Percentiles rank a stretch among this genome's conserved stretches.
Evolutionary conservation across 2,797 vertebrate species (phyloP).

Genomic region (Limnodromus scolopaceus): DNA sequence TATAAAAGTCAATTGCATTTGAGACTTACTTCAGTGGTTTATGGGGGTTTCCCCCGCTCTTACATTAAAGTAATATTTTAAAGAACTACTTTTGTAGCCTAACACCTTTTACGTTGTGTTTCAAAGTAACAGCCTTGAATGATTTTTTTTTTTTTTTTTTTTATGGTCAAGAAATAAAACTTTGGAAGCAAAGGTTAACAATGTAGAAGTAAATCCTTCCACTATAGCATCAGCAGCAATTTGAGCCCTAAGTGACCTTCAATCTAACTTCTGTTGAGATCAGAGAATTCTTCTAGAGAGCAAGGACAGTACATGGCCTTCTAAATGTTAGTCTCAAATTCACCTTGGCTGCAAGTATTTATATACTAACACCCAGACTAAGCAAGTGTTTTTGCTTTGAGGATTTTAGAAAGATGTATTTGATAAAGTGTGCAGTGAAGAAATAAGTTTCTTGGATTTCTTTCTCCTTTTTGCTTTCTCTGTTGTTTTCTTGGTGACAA

Average conservation of each 20-base stretch:
- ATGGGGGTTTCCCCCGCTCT: rapidly evolving
- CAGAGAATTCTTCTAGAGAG: not conserved
- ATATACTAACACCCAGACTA: not conserved
- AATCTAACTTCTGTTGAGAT: not conserved
- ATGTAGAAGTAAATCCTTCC: not conserved
- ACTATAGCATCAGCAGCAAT: not conserved
- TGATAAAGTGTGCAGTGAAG: not conserved
- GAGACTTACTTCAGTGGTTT: not conserved
- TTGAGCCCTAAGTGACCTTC: not conserved
- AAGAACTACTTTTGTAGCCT: not conserved
- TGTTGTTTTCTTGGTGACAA: not conserved
- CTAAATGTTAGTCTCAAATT: not conserved
- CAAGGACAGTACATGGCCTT: not conserved
- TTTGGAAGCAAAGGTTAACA: not conserved
- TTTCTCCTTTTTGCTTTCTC: not conserved
- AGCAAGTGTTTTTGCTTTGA: not conserved
- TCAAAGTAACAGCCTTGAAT: not conserved
- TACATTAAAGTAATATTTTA: not conserved
- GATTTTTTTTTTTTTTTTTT: not conserved
- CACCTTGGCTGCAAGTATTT: not conserved
- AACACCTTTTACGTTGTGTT: not conserved
- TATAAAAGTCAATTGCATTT: not conserved
- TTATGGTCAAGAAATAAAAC: not conserved
- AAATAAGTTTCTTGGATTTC: not conserved
- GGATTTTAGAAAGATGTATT: not conserved